Evolutionary conservation across 2,113 vertebrate species (phyloP).

Genomic region (Rhabdornis inornatus): DNA sequence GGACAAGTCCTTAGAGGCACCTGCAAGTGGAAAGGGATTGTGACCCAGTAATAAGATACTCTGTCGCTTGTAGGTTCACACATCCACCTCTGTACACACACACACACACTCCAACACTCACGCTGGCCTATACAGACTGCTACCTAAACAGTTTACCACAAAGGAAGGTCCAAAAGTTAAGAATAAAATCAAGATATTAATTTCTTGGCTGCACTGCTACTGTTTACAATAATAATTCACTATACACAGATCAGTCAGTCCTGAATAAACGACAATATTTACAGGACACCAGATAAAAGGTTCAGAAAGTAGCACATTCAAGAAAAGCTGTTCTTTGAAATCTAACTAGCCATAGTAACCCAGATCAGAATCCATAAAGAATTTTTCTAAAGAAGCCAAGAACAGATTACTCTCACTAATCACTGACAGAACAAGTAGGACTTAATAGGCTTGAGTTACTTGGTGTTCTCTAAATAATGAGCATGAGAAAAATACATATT

Average conservation of each 20-base stretch:
- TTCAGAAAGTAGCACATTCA: background rate
- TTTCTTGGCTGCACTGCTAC: background rate
- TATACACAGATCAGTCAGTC: background rate
- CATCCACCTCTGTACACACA: background rate
- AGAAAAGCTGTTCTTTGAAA: background rate
- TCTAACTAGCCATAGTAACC: background rate
- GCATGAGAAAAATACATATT: background rate
- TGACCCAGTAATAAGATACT: background rate
- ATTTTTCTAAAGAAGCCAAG: constrained; percentile 35
- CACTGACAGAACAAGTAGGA: background rate
- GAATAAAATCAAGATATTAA: background rate
- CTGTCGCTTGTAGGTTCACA: background rate
- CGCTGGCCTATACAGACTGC: background rate
- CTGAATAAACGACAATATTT: background rate
- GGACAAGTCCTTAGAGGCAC: background rate
- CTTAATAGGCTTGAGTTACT: constrained; percentile 19
- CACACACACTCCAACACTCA: background rate
- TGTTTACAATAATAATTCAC: background rate
- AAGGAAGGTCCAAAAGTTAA: background rate
- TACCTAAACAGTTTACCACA: background rate
- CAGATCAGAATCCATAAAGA: background rate
- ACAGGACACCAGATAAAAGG: background rate
- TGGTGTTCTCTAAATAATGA: background rate
- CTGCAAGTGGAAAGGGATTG: background rate
- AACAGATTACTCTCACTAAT: constrained; percentile 41